Base-by-base conservation (phyloP, 2,113 vertebrate genomes). In the Corythornis madagascariensis region DNA sequence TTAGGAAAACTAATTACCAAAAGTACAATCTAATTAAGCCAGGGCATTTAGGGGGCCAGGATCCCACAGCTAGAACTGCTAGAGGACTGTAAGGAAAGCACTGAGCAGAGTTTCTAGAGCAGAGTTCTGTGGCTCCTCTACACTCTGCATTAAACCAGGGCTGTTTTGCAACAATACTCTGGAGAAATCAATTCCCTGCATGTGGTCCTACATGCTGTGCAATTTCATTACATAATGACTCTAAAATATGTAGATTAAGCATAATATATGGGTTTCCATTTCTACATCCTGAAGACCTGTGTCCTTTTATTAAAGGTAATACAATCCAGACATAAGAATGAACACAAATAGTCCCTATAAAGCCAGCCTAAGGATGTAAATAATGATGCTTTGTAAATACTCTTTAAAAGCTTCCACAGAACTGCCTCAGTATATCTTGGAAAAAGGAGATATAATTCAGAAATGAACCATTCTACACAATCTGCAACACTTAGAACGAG, bases 1-100 rank as follows among this genome's bases (percentile, higher is more conserved):
- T 89, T 92, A 92, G 59, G 40, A 96, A 92, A 96, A 87, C 89
- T 95, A 97, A 96, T 96, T 96, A 97, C 69, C 57, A 90, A 56
- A 92, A 89, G 81, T 72, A 89, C 71, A 90, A 87, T 89, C 95
- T 93, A 92, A 97, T 96, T 96, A 96, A 86, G 42, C 55, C 4
- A 91, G 70, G 86, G n/a, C 74, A 93, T 87, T 92, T 69, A 89
- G 74, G 89, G 57, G 57, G 71, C 85, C 75, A 90, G 81, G 64
- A 88, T 86, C 69, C 76, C 80, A 92, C 92, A 80, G 75, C 59
- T 84, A 67, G 67, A 85, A 79, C 75, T 86, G 76, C 76, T 89
- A 25, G 48, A 43, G 75, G 67, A 80, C 61, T 85, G 25, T 33
- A 84, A 83, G 84, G 43, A 71, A 94, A 95, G 65, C 35, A 42